phyloP scores from a whole-genome alignment of 2,797 vertebrate species.

The Sebastes kiyomatsui region DNA sequence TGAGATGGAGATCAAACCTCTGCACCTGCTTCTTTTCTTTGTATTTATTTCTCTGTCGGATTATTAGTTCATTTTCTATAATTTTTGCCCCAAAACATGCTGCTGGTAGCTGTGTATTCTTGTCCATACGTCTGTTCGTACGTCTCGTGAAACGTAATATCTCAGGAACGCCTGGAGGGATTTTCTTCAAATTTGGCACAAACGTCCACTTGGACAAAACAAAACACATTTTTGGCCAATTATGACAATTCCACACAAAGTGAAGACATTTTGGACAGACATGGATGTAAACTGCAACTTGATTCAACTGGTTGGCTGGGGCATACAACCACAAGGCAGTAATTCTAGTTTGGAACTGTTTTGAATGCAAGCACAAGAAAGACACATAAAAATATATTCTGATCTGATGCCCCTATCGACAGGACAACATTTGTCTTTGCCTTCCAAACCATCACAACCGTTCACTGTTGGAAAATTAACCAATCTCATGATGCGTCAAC shows the following conservation, averaged over 20 bases:
- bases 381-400: no score
- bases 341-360: neutral
- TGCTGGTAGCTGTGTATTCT: neutral
- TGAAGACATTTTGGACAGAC: neutral
- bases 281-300: neutral
- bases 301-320: neutral
- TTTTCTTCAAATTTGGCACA: neutral
- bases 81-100: neutral
- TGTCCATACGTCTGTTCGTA: neutral
- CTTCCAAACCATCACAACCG: neutral
- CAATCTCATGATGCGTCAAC: neutral
- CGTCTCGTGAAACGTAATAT: neutral
- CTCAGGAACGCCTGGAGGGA: neutral
- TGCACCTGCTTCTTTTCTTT: neutral
- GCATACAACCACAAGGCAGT: neutral
- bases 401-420: neutral
- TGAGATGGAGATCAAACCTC: constrained; percentile 16
- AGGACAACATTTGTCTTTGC: neutral
- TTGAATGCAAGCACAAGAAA: no score
- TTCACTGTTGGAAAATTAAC: neutral
- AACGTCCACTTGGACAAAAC: neutral
- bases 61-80: neutral
- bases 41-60: neutral
- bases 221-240: no score
- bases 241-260: neutral